Evolutionary conservation across 2,797 vertebrate genomes (phyloP).

Genomic region (Fringilla coelebs): DNA sequence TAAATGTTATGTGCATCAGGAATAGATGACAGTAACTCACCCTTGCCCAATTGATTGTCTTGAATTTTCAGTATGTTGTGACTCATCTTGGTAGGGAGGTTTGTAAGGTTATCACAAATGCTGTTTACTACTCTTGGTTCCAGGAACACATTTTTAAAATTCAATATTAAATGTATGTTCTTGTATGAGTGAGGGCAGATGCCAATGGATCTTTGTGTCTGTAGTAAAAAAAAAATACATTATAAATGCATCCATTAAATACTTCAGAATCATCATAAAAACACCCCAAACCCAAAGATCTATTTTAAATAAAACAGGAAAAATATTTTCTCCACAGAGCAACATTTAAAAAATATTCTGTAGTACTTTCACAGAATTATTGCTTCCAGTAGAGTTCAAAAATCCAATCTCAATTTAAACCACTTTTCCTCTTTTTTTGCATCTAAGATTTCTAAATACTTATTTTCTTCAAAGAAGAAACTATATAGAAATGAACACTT

Average conservation of each 20-base stretch:
- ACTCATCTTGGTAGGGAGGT: background rate
- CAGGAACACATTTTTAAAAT: background rate
- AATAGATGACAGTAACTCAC: background rate
- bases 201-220: background rate
- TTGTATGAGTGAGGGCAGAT: background rate
- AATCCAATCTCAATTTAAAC: background rate
- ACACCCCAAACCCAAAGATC: background rate
- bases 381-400: background rate
- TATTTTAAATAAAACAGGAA: background rate
- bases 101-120: background rate
- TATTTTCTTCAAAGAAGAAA: background rate
- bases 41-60: background rate
- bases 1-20: background rate
- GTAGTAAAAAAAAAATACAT: background rate
- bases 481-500: background rate
- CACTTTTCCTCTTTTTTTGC: accelerated
- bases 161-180: background rate
- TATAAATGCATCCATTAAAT: background rate
- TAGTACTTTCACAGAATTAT: background rate
- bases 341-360: background rate
- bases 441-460: background rate
- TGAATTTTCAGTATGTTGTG: background rate
- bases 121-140: background rate
- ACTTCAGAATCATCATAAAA: background rate
- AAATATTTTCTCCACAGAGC: background rate